These are phyloP conservation scores for Stercorarius parasiticus DNA, from an alignment of 2,113 vertebrate species.

Conservation along the genomic window DNA sequence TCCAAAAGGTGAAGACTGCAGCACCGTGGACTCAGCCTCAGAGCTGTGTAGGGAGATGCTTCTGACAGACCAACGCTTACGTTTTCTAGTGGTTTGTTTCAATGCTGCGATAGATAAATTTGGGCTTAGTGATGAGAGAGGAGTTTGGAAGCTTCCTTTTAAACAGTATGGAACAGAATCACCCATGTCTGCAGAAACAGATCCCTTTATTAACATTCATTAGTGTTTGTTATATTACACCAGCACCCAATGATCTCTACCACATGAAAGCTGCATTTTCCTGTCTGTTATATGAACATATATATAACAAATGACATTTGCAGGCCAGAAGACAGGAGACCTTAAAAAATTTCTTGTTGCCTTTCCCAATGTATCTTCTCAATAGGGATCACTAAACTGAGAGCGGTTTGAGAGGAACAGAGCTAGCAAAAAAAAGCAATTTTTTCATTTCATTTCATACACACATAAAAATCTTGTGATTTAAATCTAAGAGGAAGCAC, in stretches of 20 bases:
- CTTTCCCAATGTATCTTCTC: not conserved
- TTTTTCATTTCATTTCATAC: not conserved
- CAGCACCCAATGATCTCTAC: not conserved
- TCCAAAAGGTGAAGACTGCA: not conserved
- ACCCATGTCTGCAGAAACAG: not conserved
- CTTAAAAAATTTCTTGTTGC: not conserved
- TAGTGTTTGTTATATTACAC: not conserved
- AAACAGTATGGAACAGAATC: not conserved
- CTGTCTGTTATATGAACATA: not conserved
- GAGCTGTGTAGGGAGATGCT: not conserved
- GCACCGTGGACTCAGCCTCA: not conserved
- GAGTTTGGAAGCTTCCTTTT: not conserved
- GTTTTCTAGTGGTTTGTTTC: not conserved
- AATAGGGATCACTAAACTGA: not conserved
- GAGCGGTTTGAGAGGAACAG: not conserved
- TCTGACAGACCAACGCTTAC: not conserved
- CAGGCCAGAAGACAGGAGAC: not conserved
- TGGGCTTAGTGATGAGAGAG: not conserved
- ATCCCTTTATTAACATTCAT: not conserved
- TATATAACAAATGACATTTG: not conserved
- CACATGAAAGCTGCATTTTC: not conserved
- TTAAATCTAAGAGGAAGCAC: not conserved
- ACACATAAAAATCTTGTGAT: not conserved
- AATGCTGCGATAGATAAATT: not conserved
- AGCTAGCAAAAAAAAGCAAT: fast-evolving